These are phyloP conservation scores for Cyaniris semiargus DNA, from an alignment of 2,888 invertebrate genomes.

Conservation along the genomic window DNA sequence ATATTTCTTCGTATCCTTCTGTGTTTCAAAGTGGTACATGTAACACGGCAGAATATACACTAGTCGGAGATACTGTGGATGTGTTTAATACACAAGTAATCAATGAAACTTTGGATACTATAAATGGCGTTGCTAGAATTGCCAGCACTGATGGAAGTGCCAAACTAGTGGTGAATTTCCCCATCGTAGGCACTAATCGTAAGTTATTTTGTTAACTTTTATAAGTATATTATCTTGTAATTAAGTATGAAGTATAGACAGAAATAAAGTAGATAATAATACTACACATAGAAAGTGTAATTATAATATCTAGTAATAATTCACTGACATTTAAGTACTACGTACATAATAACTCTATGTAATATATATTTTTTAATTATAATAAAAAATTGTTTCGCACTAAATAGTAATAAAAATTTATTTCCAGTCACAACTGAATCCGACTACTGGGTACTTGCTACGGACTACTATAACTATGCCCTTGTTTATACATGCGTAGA, in stretches of 20 bases:
- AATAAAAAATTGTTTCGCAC: background rate
- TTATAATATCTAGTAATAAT: background rate
- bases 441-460: slow-evolving; percentile 82
- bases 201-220: slow-evolving; percentile 34
- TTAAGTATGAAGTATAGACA: too few relatives aligned
- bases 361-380: background rate
- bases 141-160: slow-evolving; percentile 79
- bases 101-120: slow-evolving; percentile 50
- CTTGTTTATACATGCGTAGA: slow-evolving; percentile 83
- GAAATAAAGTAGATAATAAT: too few relatives aligned
- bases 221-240: background rate
- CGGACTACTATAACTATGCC: slow-evolving; percentile 82
- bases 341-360: too few relatives aligned
- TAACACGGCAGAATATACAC: slow-evolving; percentile 43
- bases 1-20: slow-evolving; percentile 42
- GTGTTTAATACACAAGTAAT: slow-evolving; percentile 52
- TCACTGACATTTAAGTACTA: too few relatives aligned
- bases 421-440: slow-evolving; percentile 48
- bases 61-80: slow-evolving; percentile 36
- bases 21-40: slow-evolving; percentile 45
- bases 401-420: slow-evolving; percentile 19
- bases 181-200: slow-evolving; percentile 65
- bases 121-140: slow-evolving; percentile 52
- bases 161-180: slow-evolving; percentile 82
- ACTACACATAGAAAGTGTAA: too few relatives aligned